Base-by-base conservation (phyloP, 2,113 vertebrate species). In the Hoplias malabaricus region DNA sequence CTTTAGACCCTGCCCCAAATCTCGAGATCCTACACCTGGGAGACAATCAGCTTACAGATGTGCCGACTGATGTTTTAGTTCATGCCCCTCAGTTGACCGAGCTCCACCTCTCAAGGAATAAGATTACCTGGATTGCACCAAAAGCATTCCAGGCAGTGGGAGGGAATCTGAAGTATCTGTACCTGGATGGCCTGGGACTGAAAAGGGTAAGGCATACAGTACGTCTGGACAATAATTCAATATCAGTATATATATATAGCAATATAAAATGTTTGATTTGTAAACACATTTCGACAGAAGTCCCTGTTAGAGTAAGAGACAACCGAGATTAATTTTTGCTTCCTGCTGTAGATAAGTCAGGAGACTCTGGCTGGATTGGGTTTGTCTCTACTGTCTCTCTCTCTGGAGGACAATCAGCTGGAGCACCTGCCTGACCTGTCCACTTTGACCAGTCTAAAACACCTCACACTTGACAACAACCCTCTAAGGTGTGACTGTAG, bases 401-500 rank as follows among this genome's bases (percentile, higher is more conserved):
- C 94, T 61, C 40, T 99, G 75, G 95, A 94, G 83, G 91, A 89
- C 70, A 99, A 99, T 83, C 91, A 86, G 82, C 90, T 98, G 68
- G 85, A 84, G 77, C 80, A 79, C 12, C 69, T 96, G 66, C 95
- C 95, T 0, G 79, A 91, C 62, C 87, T 96, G 82, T 85, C 69
- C 1, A 67, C 83, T 2, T 92, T 98, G 80, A 91, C 86, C 0
- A 80, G 90, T 56, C 88, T 98, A 65, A 93, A 95, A 84, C 88
- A 91, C 70, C 85, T 98, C 1, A 93, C 94, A 82, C 89, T 99
- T 82, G 87, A 88, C 9, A 90, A 93, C 14, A 94, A 97, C 71
- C 95, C 95, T 0, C 92, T 98, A 82, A 82, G 67, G 69, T 98
- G 97, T 0, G 87, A 94, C 88, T 98, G 96, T 76, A 79, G 83